phyloP scores from a whole-genome alignment of 2,113 vertebrate species.

The pig (Sus scrofa) region DNA sequence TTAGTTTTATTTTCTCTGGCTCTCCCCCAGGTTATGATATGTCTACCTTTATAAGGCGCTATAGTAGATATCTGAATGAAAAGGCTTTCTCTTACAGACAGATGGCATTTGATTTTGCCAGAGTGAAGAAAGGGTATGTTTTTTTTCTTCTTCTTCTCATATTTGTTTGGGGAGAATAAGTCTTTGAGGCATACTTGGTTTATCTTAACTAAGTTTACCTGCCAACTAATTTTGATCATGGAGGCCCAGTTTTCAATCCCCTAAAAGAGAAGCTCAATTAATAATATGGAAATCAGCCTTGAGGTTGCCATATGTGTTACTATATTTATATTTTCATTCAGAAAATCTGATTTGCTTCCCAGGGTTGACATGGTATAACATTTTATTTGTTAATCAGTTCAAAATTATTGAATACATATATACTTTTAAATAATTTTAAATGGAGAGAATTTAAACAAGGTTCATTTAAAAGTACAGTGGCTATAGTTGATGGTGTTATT shows the following conservation, averaged over 20 bases:
- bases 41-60: constrained; percentile 98
- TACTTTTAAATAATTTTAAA: constrained; percentile 38
- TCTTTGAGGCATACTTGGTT: neutral
- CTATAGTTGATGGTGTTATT: neutral
- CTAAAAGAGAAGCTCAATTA: neutral
- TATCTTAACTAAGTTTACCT: constrained; percentile 33
- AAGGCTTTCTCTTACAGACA: constrained; percentile 99
- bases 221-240: constrained; percentile 5
- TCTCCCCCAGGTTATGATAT: constrained; percentile 94
- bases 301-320: neutral
- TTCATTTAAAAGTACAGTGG: neutral
- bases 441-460: neutral
- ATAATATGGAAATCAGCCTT: neutral
- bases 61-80: constrained; percentile 98
- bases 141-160: neutral
- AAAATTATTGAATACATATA: neutral
- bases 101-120: constrained; percentile 99
- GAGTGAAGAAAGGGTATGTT: constrained; percentile 98
- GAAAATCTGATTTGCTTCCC: neutral
- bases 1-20: constrained; percentile 19
- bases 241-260: neutral
- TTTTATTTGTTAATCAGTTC: constrained; percentile 54
- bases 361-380: neutral
- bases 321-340: constrained; percentile 37
- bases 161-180: neutral